Conservation (phyloP, 2,113 vertebrate species). For the Macheiramphus alcinus region DNA sequence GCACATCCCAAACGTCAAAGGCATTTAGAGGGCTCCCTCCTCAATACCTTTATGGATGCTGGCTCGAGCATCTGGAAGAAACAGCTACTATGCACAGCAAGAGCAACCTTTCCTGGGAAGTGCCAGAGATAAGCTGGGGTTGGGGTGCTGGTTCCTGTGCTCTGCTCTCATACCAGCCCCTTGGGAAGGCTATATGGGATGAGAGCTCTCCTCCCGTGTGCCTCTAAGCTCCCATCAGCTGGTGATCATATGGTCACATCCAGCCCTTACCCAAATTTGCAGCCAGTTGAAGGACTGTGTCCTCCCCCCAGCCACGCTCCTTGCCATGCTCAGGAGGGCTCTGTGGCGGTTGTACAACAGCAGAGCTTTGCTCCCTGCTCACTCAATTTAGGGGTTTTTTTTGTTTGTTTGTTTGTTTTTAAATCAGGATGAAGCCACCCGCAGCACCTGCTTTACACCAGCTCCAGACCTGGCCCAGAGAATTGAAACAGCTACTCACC, state of each 20-base stretch:
- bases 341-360: rapidly evolving
- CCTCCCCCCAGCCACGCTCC: background rate
- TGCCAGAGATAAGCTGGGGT: background rate
- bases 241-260: rapidly evolving
- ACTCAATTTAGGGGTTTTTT: background rate
- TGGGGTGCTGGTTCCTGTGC: background rate
- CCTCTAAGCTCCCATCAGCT: background rate
- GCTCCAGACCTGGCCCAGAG: background rate
- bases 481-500: background rate
- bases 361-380: background rate
- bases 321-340: rapidly evolving
- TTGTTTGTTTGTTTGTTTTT: background rate
- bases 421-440: background rate
- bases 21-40: background rate
- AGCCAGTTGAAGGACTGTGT: rapidly evolving
- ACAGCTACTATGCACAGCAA: background rate
- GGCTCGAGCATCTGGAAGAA: background rate
- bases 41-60: background rate
- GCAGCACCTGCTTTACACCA: background rate
- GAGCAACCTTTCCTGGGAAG: background rate
- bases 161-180: rapidly evolving
- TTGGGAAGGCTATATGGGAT: background rate
- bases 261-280: background rate
- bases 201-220: rapidly evolving
- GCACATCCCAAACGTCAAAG: background rate